Conservation (phyloP, 2,888 invertebrate species). For the Hirtodrosophila cameraria region DNA sequence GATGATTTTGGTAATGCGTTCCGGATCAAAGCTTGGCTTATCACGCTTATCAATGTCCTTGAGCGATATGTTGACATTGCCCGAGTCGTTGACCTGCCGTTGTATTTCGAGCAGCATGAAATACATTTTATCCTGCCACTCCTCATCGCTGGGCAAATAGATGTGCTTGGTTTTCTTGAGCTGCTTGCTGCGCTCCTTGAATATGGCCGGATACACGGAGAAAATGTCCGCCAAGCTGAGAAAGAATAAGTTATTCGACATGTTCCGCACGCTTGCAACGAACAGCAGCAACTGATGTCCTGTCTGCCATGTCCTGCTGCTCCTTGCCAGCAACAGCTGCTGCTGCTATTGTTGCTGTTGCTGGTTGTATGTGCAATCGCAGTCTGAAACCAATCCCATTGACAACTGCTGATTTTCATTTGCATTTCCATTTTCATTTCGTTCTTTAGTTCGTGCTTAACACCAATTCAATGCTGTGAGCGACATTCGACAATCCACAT, state of each 20-base stretch:
- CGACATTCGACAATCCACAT: conserved; percentile 46
- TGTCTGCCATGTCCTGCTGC: conserved; percentile 8
- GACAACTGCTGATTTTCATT: conserved; percentile 76
- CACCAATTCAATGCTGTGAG: conserved; percentile 79
- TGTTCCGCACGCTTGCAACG: conserved; percentile 48
- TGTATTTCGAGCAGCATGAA: conserved; percentile 86
- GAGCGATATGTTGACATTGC: conserved; percentile 75
- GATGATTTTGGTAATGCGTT: conserved; percentile 63
- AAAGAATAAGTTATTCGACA: conserved; percentile 82
- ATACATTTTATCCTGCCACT: conserved; percentile 86
- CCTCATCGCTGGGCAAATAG: conserved; percentile 85
- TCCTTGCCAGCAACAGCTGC: conserved; percentile 4
- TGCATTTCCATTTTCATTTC: conserved; percentile 53
- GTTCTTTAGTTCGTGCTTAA: conserved; percentile 77
- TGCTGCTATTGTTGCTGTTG: conserved; percentile 9
- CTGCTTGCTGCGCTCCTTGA: conserved; percentile 86
- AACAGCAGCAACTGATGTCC: conserved; percentile 47
- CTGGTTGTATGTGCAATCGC: not conserved
- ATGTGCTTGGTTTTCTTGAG: conserved; percentile 83
- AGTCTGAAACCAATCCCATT: conserved; percentile 43
- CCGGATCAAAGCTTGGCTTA: conserved; percentile 77
- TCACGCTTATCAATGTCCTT: conserved; percentile 71
- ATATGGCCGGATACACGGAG: conserved; percentile 87
- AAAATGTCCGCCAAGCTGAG: conserved; percentile 86
- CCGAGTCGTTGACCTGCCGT: conserved; percentile 83